Base-by-base conservation (phyloP, 2,113 vertebrate species). In the Podarcis muralis region DNA sequence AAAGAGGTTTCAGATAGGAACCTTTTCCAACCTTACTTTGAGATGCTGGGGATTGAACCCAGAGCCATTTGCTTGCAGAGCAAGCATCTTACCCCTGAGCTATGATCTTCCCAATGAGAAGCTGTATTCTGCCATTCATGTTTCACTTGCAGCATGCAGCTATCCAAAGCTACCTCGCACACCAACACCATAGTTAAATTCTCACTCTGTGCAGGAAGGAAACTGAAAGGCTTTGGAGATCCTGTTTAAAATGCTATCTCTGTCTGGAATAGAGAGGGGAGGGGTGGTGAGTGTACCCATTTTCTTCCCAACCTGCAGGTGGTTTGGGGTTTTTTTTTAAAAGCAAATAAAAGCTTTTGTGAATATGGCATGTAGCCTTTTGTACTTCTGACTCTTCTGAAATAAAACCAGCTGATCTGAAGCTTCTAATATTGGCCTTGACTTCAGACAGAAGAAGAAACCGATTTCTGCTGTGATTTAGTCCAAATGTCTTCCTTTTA, bases 171-270 rank as follows among this genome's bases (percentile, higher is more conserved):
- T 72, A n/a, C 48, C 13, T 5, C 2, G 22, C 7, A 20, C n/a
- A 16, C 16, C 78, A 48, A 57, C 48, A 48, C 27, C 25, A 8
- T 74, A 12, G 13, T 30, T 85, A 2, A 32, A 59, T 69, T 57
- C 18, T 53, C 37, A 22, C 12, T 1, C 62, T 16, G 6, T 1
- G n/a, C 1, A 12, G 0, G 0, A 7, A 25, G 68, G 11, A 81
- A 2, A 30, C 37, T 82, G 30, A 30, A 57, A 27, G 16, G 48
- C 4, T 69, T 35, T 71, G 35, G 57, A 43, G 6, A 1, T 8
- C 68, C 2, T 30, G 69, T 83, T 75, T n/a, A 27, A 82, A 89
- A 69, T 62, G 5, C 18, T 65, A 25, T 35, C 32, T 85, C 32
- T 85, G 69, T 65, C 8, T 69, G 4, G 15, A 87, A 1, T 5